Evolutionary conservation across 2,888 invertebrate species (phyloP).

Genomic region (Dyspetes luteomarginatus): DNA sequence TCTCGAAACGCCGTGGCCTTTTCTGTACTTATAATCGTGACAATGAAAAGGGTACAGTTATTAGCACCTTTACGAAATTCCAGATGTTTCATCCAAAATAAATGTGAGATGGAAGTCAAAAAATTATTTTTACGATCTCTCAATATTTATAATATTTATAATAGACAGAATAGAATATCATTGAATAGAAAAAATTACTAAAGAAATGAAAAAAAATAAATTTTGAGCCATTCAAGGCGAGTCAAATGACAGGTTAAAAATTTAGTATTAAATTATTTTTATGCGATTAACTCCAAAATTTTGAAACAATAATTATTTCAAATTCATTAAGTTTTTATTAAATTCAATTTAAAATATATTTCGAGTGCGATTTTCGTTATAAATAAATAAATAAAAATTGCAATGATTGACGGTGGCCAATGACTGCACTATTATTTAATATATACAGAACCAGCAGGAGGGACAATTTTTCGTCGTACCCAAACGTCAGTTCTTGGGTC

Average conservation of each 20-base stretch:
- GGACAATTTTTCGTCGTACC: conserved; percentile 37
- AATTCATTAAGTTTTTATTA: too few species aligned
- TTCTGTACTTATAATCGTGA: conserved; percentile 11
- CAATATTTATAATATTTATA: neutral
- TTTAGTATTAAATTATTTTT: too few species aligned
- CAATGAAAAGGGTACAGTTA: conserved; percentile 26
- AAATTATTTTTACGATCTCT: too few species aligned
- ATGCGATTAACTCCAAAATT: too few species aligned
- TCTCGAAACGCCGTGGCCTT: conserved; percentile 31
- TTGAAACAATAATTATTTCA: too few species aligned
- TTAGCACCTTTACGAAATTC: conserved; percentile 46
- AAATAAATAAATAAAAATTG: neutral
- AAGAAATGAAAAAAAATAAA: too few species aligned
- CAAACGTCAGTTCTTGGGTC: conserved; percentile 44
- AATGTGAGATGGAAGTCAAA: neutral
- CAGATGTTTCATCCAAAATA: neutral
- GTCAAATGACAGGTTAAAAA: too few species aligned
- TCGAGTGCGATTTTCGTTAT: too few species aligned
- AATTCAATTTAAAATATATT: too few species aligned
- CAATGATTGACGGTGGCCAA: conserved; percentile 21
- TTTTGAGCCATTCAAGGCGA: too few species aligned
- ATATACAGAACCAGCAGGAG: conserved; percentile 24
- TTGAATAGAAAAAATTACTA: too few species aligned
- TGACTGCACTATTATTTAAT: neutral
- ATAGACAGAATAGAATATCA: too few species aligned